A percentile compares a stretch with the other conserved stretches of the same genome.
phyloP scores from a whole-genome alignment of 1,140 invertebrate genomes.

The Drosophila willistoni region DNA sequence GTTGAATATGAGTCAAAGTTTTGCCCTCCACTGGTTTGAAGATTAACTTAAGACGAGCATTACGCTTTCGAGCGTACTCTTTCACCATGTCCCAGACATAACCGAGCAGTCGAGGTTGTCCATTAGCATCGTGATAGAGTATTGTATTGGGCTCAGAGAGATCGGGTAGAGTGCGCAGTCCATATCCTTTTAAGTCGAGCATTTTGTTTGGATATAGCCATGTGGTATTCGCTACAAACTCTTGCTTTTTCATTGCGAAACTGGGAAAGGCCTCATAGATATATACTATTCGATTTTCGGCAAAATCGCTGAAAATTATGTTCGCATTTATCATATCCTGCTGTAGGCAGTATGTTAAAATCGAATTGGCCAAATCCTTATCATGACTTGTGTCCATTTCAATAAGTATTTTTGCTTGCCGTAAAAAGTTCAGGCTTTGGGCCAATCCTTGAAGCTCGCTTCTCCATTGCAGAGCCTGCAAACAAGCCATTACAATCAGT shows the following conservation, averaged over 20 bases:
- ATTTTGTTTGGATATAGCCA: conserved; percentile 52
- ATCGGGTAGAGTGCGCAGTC: conserved; percentile 51
- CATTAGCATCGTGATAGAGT: conserved; percentile 38
- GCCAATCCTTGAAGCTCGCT: not conserved
- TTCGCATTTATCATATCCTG: not conserved
- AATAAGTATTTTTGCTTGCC: not conserved
- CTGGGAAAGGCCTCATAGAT: not conserved
- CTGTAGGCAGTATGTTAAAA: not conserved
- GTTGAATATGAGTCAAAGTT: conserved; percentile 39
- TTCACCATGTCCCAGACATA: conserved; percentile 60
- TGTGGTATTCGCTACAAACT: not conserved
- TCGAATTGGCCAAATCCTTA: not conserved
- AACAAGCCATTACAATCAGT: not conserved
- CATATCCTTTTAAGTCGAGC: conserved; percentile 23
- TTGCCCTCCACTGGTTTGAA: conserved; percentile 8
- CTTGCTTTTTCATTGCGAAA: not conserved
- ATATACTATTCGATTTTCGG: not conserved
- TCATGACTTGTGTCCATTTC: not conserved
- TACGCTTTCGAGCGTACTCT: conserved; percentile 42
- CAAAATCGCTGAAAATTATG: not conserved
- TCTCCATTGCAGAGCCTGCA: not conserved
- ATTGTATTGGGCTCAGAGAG: conserved; percentile 65
- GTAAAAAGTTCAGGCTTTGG: not conserved
- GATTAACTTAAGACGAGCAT: conserved; percentile 38
- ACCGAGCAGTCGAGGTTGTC: conserved; percentile 36